Evolutionary conservation across 2,888 invertebrate species (phyloP).

Genomic region (Pyrocoelia pectoralis): DNA sequence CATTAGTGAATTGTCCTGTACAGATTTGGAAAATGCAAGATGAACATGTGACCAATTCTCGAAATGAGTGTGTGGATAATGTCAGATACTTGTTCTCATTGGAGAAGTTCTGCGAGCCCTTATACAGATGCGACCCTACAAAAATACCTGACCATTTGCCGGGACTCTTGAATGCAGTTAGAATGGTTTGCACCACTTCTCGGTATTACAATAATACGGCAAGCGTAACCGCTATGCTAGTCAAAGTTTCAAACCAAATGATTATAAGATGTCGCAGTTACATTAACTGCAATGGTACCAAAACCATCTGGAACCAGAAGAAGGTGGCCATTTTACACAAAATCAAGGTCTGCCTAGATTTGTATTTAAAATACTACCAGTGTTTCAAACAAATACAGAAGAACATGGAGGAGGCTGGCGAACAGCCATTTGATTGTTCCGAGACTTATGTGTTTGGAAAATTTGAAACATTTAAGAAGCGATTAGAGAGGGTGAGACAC

Average conservation of each 20-base stretch:
- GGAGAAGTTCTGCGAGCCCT: conserved; percentile 84
- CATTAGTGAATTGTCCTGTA: no score
- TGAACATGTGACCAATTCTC: conserved; percentile 76
- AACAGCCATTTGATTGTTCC: conserved; percentile 82
- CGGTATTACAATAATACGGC: conserved; percentile 80
- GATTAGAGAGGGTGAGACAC: conserved; percentile 72
- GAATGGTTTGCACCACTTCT: conserved; percentile 85
- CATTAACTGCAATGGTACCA: conserved; percentile 73
- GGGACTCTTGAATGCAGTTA: conserved; percentile 78
- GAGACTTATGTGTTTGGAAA: conserved; percentile 91
- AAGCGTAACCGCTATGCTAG: conserved; percentile 79
- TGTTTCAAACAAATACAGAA: conserved; percentile 71
- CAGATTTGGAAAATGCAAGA: conserved; percentile 84
- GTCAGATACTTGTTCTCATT: conserved; percentile 86
- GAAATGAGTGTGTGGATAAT: conserved; percentile 86
- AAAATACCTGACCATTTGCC: conserved; percentile 76
- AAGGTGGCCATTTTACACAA: conserved; percentile 73
- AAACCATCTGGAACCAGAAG: conserved; percentile 80
- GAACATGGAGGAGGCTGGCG: conserved; percentile 74
- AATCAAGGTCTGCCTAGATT: conserved; percentile 67
- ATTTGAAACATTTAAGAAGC: conserved; percentile 80
- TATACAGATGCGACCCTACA: conserved; percentile 79
- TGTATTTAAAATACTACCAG: conserved; percentile 67
- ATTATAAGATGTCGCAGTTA: conserved; percentile 82
- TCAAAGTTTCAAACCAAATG: conserved; percentile 90